Base-by-base conservation (phyloP, 2,888 invertebrate genomes). In the Lycocerus yunnanus region DNA sequence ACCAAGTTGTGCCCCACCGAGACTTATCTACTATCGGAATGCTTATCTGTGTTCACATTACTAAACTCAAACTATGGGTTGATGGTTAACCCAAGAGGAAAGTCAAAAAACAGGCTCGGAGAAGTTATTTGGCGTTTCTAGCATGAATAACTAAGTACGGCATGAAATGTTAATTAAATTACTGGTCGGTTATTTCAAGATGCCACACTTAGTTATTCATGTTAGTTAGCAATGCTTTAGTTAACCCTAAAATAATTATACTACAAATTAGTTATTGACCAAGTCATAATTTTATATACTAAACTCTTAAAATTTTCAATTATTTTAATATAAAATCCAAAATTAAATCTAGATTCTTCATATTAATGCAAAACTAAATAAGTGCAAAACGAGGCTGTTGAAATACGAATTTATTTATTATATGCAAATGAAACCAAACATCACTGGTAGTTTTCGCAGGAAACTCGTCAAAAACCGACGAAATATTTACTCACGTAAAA, bases 1-100 rank as follows among this genome's bases (percentile, higher is more conserved):
- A 65, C 68, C 59, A 76, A 76, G 76, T 73, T 76, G 61, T 71
- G 68, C 74, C 76, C 43, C 71, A 71, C 68, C 68, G 68, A 70
- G 72, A 69, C 74, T 77, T 77, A 77, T 77, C 77, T 77, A 65
- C 73, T 70, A 77, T 77, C 77, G 68, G 72, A 74, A 74, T 74
- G 77, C 74, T 77, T 76, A 76, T 76, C 76, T 76, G 65, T 60
- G 68, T 67, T 73, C 67, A 43, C 72, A 72, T 72, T 73, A 65
- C 73, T 73, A 73, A 76, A 76, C 73, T 73, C 70, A 68, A 67
- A 76, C 73, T 72, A 72, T 76, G 67, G 73, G 71, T 58, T 73
- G 76, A 66, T 73, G 72, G 70, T 73, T 68, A 73, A 73, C 71
- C 73, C 73, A 66, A 66, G 71, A 72, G 72, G 69, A 71, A 77